Base-by-base conservation (phyloP, 2,888 invertebrate species). In the Apamea crenata region DNA sequence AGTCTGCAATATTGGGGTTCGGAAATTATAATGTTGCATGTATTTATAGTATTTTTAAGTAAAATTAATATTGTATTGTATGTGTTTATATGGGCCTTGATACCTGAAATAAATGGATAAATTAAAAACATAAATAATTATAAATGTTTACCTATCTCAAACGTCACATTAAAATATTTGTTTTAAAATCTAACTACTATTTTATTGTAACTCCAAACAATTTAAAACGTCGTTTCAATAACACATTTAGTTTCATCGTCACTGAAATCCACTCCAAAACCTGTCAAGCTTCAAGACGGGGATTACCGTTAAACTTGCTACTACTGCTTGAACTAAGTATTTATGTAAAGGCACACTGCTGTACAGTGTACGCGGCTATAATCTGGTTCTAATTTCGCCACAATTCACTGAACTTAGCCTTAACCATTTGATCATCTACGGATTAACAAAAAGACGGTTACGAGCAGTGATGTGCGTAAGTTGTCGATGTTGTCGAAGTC, bases 371-470 rank as follows among this genome's bases (percentile, higher is more conserved):
- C 74, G 78, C 36, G 44, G 74, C 74, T 71, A 61, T 87, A 89
- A 87, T 84, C 80, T 77, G 70, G 61, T 71, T 79, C 82, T 82
- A 84, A 87, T 82, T 74, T 82, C 77, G 7, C 82, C 77, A 87
- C 87, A 80, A 87, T 80, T 80, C 77, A 87, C 89, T 47, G 85
- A 84, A 87, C 80, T 85, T 84, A 87, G 87, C 87, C 87, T 87
- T 77, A 84, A 77, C 67, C 85, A 84, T 85, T 87, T 87, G 87
- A 88, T 88, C 87, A 87, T 88, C 89, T 72, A 18, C 63, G 84
- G 87, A 88, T 87, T 87, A 88, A 77, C 78, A 87, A 84, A 87
- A 85, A 85, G 80, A 87, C 80, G 87, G 85, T 80, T 84, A 87
- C 72, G 44, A 66, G 56, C 75, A 87, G 85, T 84, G 85, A 59